Percentiles rank a stretch among this genome's conserved stretches.
These are phyloP conservation scores for Achatina immaculata DNA, from an alignment of 1,140 invertebrate species.

Conservation along the genomic window DNA sequence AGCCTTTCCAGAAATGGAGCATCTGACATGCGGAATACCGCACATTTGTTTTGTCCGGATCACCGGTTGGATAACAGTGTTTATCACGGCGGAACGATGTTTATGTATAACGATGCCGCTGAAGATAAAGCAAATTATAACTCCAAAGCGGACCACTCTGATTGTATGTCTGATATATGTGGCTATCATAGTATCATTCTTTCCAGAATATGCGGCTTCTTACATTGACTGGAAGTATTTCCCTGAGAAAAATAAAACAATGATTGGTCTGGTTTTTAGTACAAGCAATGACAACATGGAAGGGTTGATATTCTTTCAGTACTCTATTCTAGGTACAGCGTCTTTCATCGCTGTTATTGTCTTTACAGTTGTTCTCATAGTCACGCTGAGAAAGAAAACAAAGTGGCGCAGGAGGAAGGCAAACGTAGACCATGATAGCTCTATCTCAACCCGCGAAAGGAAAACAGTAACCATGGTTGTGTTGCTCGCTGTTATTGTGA, in stretches of 20 bases:
- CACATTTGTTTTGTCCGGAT: constrained; percentile 12
- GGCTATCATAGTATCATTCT: not conserved
- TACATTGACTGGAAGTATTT: not conserved
- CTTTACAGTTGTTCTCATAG: not conserved
- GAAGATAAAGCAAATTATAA: constrained; percentile 2
- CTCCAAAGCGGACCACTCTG: not conserved
- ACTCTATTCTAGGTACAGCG: not conserved
- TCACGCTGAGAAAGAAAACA: not conserved
- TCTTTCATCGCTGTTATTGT: constrained; percentile 17
- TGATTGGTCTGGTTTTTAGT: not conserved
- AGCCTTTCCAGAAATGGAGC: not conserved
- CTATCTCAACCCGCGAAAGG: not conserved
- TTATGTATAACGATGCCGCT: constrained; percentile 20
- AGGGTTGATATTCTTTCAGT: not conserved
- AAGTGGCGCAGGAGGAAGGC: constrained; percentile 7
- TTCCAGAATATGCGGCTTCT: not conserved
- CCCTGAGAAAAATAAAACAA: not conserved
- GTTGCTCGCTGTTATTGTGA: not conserved
- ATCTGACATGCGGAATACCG: not conserved
- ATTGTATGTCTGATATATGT: not conserved
- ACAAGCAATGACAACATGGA: not conserved
- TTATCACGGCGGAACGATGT: constrained; percentile 13
- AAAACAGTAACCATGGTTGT: constrained; percentile 13
- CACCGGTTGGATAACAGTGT: constrained; percentile 11
- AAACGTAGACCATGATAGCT: not conserved